Conservation (phyloP, 2,113 vertebrate species). For the Papio anubis region DNA sequence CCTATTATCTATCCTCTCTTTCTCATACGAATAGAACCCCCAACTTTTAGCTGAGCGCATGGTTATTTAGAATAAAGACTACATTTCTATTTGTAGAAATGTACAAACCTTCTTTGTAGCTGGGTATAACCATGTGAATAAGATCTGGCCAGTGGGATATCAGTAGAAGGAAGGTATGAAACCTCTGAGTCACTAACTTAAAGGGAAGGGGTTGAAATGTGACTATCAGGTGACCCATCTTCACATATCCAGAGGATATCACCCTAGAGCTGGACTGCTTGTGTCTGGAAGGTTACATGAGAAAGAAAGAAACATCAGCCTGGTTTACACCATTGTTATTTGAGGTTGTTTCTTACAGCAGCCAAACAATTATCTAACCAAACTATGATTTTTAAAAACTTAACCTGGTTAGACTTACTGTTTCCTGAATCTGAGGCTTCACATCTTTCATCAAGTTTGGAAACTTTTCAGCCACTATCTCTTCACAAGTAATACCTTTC, state of each 20-base stretch:
- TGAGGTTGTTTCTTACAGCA: neutral
- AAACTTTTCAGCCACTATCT: neutral
- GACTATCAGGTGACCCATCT: neutral
- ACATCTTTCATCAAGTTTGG: neutral
- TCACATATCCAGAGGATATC: neutral
- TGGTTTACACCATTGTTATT: neutral
- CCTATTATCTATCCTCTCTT: neutral
- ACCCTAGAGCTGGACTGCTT: neutral
- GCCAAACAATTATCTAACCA: neutral
- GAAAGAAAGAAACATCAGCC: neutral
- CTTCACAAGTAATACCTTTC: neutral
- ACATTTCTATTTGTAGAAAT: neutral
- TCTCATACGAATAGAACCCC: neutral
- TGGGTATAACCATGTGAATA: neutral
- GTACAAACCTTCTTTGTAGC: neutral
- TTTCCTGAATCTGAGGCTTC: neutral
- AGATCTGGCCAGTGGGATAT: neutral
- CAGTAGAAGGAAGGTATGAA: neutral
- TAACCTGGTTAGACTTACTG: neutral
- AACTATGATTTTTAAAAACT: neutral
- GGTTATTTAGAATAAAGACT: neutral
- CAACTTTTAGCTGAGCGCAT: slow-evolving; percentile 13
- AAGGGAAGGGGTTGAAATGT: neutral
- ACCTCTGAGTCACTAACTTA: neutral
- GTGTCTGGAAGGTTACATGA: neutral